These are phyloP conservation scores for Germaria angustata DNA, from an alignment of 2,888 invertebrate genomes.

Conservation along the genomic window DNA sequence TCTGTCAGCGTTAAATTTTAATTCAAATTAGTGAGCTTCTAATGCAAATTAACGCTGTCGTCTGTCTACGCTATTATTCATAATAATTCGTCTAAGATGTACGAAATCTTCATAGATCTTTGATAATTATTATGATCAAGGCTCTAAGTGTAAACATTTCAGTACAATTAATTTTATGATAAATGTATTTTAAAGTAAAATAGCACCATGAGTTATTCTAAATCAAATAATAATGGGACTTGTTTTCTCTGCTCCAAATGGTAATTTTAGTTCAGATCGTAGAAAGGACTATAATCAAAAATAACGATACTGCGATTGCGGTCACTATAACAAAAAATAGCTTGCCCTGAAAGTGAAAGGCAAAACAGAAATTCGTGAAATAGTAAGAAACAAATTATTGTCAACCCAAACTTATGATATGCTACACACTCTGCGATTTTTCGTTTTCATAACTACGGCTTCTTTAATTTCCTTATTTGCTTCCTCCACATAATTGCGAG, in stretches of 20 bases:
- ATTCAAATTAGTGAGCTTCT: no score
- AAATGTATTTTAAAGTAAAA: no score
- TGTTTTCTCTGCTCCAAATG: conserved; percentile 5
- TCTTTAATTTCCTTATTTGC: conserved; percentile 63
- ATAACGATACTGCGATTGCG: conserved; percentile 45
- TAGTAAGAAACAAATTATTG: background rate
- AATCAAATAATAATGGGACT: background rate
- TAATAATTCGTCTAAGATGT: no score
- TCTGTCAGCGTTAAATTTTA: no score
- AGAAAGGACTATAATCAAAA: conserved; percentile 35
- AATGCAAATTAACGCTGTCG: no score
- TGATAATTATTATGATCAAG: no score
- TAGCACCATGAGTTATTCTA: conserved; percentile 20
- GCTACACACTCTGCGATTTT: conserved; percentile 71
- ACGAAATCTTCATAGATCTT: no score
- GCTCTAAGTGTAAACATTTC: no score
- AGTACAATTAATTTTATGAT: no score
- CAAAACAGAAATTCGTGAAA: background rate
- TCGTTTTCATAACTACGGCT: conserved; percentile 70
- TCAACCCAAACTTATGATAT: conserved; percentile 13
- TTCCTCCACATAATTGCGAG: conserved; percentile 54
- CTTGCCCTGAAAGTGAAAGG: conserved; percentile 62
- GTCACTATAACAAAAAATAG: conserved; percentile 38
- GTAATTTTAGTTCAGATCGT: background rate
- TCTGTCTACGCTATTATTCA: no score